A percentile compares a stretch with the other conserved stretches of the same genome.
Evolutionary conservation across 1,140 invertebrate genomes (phyloP).

Genomic region (Drosophila nasuta): DNA sequence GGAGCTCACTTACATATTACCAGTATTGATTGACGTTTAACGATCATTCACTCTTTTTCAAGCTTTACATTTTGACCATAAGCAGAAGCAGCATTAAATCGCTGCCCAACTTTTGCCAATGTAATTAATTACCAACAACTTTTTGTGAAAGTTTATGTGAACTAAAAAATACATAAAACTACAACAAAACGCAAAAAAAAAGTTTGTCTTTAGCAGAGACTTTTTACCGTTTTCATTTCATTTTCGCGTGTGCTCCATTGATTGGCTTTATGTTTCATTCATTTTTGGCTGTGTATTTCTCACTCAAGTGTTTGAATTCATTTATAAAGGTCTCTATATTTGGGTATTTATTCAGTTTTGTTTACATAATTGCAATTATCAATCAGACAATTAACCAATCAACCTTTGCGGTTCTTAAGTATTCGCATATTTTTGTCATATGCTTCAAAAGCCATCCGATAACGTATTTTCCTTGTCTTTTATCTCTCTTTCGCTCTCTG

Average conservation of each 20-base stretch:
- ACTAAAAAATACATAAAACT: constrained; percentile 55
- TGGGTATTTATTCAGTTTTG: constrained; percentile 54
- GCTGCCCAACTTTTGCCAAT: constrained; percentile 59
- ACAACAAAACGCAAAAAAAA: constrained; percentile 37
- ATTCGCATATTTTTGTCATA: constrained; percentile 55
- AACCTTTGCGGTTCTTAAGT: constrained; percentile 51
- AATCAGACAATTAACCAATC: constrained; percentile 61
- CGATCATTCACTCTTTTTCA: constrained; percentile 2
- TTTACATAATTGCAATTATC: constrained; percentile 66
- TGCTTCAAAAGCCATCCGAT: constrained; percentile 51
- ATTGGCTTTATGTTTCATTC: constrained; percentile 56
- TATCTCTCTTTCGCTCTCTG: no score
- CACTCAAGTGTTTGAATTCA: constrained; percentile 19
- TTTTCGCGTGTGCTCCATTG: constrained; percentile 71
- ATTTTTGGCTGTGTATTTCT: constrained; percentile 41
- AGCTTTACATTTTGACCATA: constrained; percentile 52
- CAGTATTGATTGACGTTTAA: constrained; percentile 10
- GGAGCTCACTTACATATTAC: constrained; percentile 61
- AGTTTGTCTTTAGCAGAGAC: constrained; percentile 56
- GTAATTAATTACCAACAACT: constrained; percentile 63
- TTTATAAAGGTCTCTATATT: not conserved
- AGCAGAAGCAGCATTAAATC: constrained; percentile 50
- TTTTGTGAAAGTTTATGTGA: constrained; percentile 77
- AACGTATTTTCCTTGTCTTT: constrained; percentile 33
- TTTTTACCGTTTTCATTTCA: constrained; percentile 64